Base-by-base conservation (phyloP, 2,797 vertebrate genomes). In the Dipus sagitta region DNA sequence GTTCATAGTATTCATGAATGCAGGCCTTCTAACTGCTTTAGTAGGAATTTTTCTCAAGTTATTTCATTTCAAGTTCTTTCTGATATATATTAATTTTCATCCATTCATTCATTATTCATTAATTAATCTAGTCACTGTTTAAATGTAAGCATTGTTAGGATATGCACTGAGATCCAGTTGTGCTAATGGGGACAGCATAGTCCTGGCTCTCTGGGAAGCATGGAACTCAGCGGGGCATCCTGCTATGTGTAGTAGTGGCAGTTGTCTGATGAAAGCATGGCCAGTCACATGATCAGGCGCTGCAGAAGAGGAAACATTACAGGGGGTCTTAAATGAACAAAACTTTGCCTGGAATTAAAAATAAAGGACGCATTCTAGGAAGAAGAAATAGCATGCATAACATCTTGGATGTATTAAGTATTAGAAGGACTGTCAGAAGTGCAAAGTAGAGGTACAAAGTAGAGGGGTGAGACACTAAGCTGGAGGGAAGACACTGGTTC, bases 61-160 rank as follows among this genome's bases (percentile, higher is more conserved):
- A 75, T 23, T 79, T 68, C 71, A 71, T 79, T n/a, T n/a, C 10
- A 62, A n/a, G n/a, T 91, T 52, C 28, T 90, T 92, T 67, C 74
- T 64, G 76, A 88, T 81, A 64, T 20, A 1, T 71, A 34, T 65
- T 92, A 8, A 81, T 81, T 91, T 82, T 58, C 26, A 81, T 64
- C 68, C 1, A 42, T 70, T 52, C 28, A 34, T 75, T 58, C 47
- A 42, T 6, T 47, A 80, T 70, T 72, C 1, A 34, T 70, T 52
- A 23, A n/a, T 75, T 2, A 47, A n/a, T 24, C 58, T 86, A 30
- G 17, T 38, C 0, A 42, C 52, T 93, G 92, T 60, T 88, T 47
- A 42, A 54, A 82, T 60, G 86, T 18, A 23, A 72, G 18, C 15
- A 74, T 67, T 84, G 67, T 17, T 80, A 77, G 47, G 77, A 52